These are phyloP conservation scores for Drosophila pegasa DNA, from an alignment of 2,888 invertebrate genomes.

Conservation along the genomic window DNA sequence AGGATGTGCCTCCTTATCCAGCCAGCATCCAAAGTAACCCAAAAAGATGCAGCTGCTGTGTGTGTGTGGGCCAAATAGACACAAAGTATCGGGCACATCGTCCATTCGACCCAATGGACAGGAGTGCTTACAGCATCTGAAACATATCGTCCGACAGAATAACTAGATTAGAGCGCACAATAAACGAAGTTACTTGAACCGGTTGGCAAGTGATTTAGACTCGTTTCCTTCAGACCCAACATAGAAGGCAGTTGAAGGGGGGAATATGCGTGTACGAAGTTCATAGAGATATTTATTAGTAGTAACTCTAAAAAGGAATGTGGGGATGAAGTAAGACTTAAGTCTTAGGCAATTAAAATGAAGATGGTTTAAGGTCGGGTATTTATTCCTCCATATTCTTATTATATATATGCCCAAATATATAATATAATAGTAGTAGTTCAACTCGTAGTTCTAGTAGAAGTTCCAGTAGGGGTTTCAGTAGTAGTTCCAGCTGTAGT, in stretches of 20 bases:
- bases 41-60: constrained; percentile 17
- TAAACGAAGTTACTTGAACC: background rate
- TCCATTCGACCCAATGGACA: constrained; percentile 18
- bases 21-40: background rate
- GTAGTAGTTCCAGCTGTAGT: too few species aligned
- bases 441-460: too few species aligned
- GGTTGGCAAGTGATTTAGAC: background rate
- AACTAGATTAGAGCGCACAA: constrained; percentile 1
- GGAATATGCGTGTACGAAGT: too few species aligned
- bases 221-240: background rate
- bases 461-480: too few species aligned
- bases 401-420: too few species aligned
- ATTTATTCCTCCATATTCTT: too few species aligned
- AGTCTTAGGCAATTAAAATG: background rate
- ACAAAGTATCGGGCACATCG: constrained; percentile 8
- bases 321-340: background rate
- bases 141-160: background rate
- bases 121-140: background rate
- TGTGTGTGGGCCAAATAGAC: constrained; percentile 15
- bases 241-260: background rate
- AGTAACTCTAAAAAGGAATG: background rate
- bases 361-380: too few species aligned
- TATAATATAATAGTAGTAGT: too few species aligned
- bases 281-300: background rate
- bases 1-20: constrained; percentile 42